Conservation (phyloP, 2,797 vertebrate genomes). For the Holocentrus rufus region DNA sequence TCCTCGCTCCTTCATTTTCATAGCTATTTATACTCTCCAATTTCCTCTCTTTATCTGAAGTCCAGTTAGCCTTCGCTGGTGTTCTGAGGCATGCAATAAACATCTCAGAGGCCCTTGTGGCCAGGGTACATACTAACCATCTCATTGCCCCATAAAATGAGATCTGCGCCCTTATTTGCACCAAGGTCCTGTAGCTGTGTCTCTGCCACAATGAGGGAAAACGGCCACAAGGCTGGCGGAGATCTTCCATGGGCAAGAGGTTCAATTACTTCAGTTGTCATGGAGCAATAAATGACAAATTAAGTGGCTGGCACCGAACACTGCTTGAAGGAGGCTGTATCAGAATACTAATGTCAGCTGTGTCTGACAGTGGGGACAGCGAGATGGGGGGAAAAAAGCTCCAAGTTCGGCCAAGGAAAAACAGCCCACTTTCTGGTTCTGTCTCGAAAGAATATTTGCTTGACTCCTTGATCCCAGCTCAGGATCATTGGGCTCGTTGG, state of each 20-base stretch:
- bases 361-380: constrained; percentile 61
- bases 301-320: constrained; percentile 79
- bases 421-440: constrained; percentile 29
- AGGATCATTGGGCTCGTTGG: constrained; percentile 26
- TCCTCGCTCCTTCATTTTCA: constrained; percentile 28
- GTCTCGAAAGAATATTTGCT: constrained; percentile 24
- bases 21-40: constrained; percentile 27
- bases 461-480: constrained; percentile 23
- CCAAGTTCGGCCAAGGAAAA: constrained; percentile 50
- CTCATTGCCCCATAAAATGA: constrained; percentile 74
- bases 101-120: constrained; percentile 49
- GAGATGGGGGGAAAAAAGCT: constrained; percentile 16
- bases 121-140: constrained; percentile 65
- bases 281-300: constrained; percentile 85
- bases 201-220: constrained; percentile 59
- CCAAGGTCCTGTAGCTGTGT: constrained; percentile 66
- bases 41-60: constrained; percentile 36
- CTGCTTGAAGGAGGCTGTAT: constrained; percentile 68
- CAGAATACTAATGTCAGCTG: constrained; percentile 81
- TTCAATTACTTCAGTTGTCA: constrained; percentile 85
- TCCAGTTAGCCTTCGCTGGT: constrained; percentile 45
- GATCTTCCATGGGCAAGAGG: constrained; percentile 76
- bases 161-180: constrained; percentile 76
- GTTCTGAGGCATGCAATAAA: constrained; percentile 53
- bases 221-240: constrained; percentile 70